Base-by-base conservation (phyloP, 2,888 invertebrate species). In the Adelognathus sp. region DNA sequence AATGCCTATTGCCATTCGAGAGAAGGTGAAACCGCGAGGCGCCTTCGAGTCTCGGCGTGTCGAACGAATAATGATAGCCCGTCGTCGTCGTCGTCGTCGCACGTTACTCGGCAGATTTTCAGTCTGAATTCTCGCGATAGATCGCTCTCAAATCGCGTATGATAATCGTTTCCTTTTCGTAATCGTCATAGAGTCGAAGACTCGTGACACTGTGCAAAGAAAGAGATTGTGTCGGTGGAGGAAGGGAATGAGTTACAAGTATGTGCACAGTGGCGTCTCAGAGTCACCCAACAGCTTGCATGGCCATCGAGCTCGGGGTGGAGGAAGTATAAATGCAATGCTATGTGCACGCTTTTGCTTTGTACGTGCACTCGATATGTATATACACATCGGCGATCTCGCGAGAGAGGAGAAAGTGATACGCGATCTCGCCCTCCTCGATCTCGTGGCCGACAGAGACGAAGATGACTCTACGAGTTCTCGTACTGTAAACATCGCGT, bases 341-440 rank as follows among this genome's bases (percentile, higher is more conserved):
- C 46, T 46, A 41, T 27, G 61, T 72, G 44, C 60, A 52, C 50
- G 60, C 60, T 74, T 64, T 44, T 16, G 29, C 50, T 58, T 74
- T 54, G 41, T 44, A 29, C 29, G 16, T 73, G 21, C 33, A 16
- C 21, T 52, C 58, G 14, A 66, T 18, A n/a, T 50, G 24, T 50
- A n/a, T 24, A 24, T n/a, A n/a, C n/a, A n/a, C n/a, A n/a, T 60
- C 50, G 71, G 52, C 33, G 67, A 74, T 74, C 74, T 14, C 50
- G 16, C 39, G 66, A 46, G 66, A 46, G 74, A 67, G 74, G 74
- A 74, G 74, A 74, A 74, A 74, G 74, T 74, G 67, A 74, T 60
- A 60, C 74, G 36, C 74, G 74, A 67, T 74, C 60, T 67, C 46
- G 73, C 33, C 66, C 52, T 74, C 74, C 29, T 74, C 60, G 46